Base-by-base conservation (phyloP, 2,888 invertebrate genomes). In the Philhelius pedissequus region DNA sequence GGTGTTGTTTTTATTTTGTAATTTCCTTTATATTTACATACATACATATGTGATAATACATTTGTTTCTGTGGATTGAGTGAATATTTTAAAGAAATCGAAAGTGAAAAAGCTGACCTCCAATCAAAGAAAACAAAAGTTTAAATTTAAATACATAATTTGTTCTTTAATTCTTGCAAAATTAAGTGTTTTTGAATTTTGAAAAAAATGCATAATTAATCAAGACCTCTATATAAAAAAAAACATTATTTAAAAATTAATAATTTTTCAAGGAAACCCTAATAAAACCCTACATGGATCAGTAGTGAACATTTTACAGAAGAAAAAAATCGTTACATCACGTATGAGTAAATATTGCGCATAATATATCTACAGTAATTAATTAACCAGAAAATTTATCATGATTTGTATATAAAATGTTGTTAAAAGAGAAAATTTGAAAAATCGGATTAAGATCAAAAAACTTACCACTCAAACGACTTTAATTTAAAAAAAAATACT, bases 91-190 rank as follows among this genome's bases (percentile, higher is more conserved):
- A 73, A 73, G 70, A 80, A 84, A 84, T 75, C 40, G 75, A 84
- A 71, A 80, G 82, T 82, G 68, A 77, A 68, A 13, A 75, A 84
- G 60, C 64, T 64, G 64, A 48, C 84, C 84, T 84, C 80, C 70
- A 54, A 13, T 60, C 48, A 80, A 38, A 32, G 43, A 77, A 82
- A 52, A 35, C 35, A 71, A 64, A 48, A 64, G 64, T 64, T 64
- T 45, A 0, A 30, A 64, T 20, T 30, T 27, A 62, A 27, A 43
- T 40, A 60, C n/a, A 15, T 18, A 6, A 11, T 7, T 6, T 13
- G 8, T 1, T 9, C 9, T 32, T 32, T 2, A 13, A 13, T 0
- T 15, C n/a, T n/a, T n/a, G n/a, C n/a, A n/a, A n/a, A n/a, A n/a
- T n/a, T n/a, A n/a, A n/a, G n/a, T 40, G 15, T 6, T n/a, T n/a